These are phyloP conservation scores for Tragelaphus oryx DNA, from an alignment of 2,797 vertebrate species.

Conservation along the genomic window DNA sequence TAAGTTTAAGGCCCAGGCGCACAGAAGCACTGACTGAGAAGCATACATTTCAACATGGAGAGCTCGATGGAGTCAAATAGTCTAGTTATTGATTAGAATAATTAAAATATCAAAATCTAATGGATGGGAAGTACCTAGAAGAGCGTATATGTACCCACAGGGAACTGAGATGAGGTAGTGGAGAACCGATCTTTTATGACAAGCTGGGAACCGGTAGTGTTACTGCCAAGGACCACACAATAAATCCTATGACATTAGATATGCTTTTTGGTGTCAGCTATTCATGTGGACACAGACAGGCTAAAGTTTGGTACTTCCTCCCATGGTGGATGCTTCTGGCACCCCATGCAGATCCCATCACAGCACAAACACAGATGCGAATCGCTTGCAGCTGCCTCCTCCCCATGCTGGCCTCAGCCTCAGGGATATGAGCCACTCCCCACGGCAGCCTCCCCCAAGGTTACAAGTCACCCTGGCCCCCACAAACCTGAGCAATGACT, in stretches of 20 bases:
- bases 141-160: not conserved
- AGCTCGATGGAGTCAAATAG: not conserved
- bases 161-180: not conserved
- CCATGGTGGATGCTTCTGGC: accelerated
- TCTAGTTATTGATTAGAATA: not conserved
- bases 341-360: not conserved
- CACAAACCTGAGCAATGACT: not conserved
- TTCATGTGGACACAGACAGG: not conserved
- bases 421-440: not conserved
- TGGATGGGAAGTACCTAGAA: not conserved
- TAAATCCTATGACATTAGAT: not conserved
- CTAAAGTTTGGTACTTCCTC: not conserved
- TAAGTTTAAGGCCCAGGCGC: not conserved
- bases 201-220: not conserved
- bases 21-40: not conserved
- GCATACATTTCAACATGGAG: not conserved
- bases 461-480: not conserved
- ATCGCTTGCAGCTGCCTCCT: not conserved
- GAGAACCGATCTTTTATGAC: not conserved
- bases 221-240: not conserved
- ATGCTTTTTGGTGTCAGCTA: not conserved
- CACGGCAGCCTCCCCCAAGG: accelerated
- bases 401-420: not conserved
- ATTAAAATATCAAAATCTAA: not conserved
- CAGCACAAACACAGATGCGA: not conserved